Evolutionary conservation across 2,888 invertebrate species (phyloP).

Genomic region (Zygothrica quintamaculata): DNA sequence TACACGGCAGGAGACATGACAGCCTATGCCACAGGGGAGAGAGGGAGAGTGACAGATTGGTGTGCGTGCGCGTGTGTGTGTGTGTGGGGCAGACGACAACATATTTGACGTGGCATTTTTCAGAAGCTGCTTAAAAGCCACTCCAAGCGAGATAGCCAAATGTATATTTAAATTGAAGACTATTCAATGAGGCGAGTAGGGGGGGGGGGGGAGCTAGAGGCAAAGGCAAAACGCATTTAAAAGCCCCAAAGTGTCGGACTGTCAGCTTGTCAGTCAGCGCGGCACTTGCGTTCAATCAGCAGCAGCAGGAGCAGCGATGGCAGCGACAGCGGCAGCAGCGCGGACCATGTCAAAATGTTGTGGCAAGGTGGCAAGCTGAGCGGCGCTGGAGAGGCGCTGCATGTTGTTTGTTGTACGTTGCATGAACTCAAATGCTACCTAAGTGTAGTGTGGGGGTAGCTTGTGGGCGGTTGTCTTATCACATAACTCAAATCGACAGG

Average conservation of each 20-base stretch:
- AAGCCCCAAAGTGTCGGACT: conserved; percentile 73
- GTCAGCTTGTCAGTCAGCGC: conserved; percentile 67
- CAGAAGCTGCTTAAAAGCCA: conserved; percentile 77
- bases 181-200: neutral
- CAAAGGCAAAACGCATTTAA: conserved; percentile 59
- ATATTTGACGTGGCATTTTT: conserved; percentile 59
- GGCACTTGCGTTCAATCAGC: conserved; percentile 75
- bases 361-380: conserved; percentile 19
- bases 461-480: conserved; percentile 60
- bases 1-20: conserved; percentile 57
- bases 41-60: neutral
- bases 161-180: conserved; percentile 37
- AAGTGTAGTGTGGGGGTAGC: conserved; percentile 1
- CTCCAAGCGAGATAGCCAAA: conserved; percentile 44
- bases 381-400: neutral
- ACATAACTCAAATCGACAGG: conserved; percentile 70
- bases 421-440: conserved; percentile 21
- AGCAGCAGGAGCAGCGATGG: no score
- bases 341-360: conserved; percentile 44
- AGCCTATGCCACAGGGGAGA: conserved; percentile 16
- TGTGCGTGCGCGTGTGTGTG: no score
- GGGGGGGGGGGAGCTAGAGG: neutral
- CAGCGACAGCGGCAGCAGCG: no score
- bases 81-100: conserved; percentile 46
- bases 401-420: no score